phyloP scores from a whole-genome alignment of 2,888 invertebrate species.

The Carpatolechia fugitivella region DNA sequence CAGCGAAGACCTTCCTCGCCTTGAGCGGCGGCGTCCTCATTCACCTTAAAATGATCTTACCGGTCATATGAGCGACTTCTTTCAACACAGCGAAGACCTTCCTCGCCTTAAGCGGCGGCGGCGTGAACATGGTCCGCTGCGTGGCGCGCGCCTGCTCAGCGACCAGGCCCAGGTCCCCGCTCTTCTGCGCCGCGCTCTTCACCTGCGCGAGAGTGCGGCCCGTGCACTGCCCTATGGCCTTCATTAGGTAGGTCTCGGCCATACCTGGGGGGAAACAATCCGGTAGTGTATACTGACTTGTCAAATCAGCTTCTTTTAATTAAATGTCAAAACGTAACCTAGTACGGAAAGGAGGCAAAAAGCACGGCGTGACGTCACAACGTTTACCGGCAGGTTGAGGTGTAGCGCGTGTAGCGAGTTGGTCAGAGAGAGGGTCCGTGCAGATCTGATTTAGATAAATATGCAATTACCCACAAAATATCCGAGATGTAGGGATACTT shows the following conservation, averaged over 20 bases:
- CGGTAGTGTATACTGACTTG: neutral
- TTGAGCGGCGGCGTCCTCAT: conserved; percentile 43
- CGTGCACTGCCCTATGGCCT: conserved; percentile 94
- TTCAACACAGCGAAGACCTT: conserved; percentile 90
- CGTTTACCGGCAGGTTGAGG: too few relatives aligned
- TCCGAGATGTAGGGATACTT: too few relatives aligned
- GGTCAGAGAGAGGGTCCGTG: too few relatives aligned
- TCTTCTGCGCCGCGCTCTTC: conserved; percentile 77
- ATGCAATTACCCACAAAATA: too few relatives aligned
- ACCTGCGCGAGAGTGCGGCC: conserved; percentile 92
- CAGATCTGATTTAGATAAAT: too few relatives aligned
- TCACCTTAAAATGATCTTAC: conserved; percentile 73
- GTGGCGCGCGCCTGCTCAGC: conserved; percentile 91
- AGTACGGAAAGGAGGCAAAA: too few relatives aligned
- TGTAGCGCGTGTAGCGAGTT: too few relatives aligned
- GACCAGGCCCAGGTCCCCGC: conserved; percentile 94
- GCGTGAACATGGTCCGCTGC: conserved; percentile 93
- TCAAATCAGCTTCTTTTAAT: too few relatives aligned
- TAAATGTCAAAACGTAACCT: too few relatives aligned
- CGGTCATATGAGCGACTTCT: conserved; percentile 92
- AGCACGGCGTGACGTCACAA: too few relatives aligned
- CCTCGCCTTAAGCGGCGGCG: conserved; percentile 86
- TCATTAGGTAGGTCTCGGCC: conserved; percentile 96
- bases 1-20: too few relatives aligned
- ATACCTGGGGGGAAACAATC: conserved; percentile 81